Conservation (phyloP, 2,888 invertebrate species). For the Proisotoma minuta region DNA sequence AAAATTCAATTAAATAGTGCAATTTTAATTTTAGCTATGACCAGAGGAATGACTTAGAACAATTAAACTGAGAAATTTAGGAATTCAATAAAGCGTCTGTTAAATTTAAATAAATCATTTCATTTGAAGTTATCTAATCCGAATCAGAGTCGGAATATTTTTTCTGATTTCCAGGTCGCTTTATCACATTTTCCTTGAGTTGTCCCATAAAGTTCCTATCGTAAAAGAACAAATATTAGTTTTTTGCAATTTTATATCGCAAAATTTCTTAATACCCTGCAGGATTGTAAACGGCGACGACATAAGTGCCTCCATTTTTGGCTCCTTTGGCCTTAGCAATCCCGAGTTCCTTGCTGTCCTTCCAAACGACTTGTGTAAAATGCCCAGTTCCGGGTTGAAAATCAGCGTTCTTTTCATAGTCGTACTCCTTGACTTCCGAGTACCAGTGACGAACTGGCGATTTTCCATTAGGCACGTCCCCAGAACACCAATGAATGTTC, state of each 20-base stretch:
- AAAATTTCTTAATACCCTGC: slow-evolving; percentile 58
- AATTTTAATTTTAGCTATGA: no score
- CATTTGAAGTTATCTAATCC: neutral
- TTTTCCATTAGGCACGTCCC: slow-evolving; percentile 29
- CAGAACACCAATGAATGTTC: slow-evolving; percentile 33
- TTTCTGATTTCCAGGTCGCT: neutral
- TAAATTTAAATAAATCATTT: no score
- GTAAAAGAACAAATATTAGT: neutral
- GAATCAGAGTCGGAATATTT: neutral
- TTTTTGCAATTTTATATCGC: neutral
- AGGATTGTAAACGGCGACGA: slow-evolving; percentile 85
- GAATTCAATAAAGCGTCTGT: no score
- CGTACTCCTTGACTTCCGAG: slow-evolving; percentile 61
- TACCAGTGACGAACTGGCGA: slow-evolving; percentile 59
- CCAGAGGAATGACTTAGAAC: no score
- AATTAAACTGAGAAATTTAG: no score
- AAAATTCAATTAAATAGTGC: no score
- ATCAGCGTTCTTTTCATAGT: slow-evolving; percentile 35
- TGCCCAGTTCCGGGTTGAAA: slow-evolving; percentile 58
- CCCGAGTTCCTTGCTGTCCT: slow-evolving; percentile 67
- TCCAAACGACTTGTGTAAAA: slow-evolving; percentile 81
- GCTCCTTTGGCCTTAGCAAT: slow-evolving; percentile 69
- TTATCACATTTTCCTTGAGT: slow-evolving; percentile 33
- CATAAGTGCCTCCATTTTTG: slow-evolving; percentile 67
- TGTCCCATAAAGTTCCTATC: slow-evolving; percentile 34